phyloP scores from a whole-genome alignment of 2,888 invertebrate species.

The Eupithecia pulchellata region DNA sequence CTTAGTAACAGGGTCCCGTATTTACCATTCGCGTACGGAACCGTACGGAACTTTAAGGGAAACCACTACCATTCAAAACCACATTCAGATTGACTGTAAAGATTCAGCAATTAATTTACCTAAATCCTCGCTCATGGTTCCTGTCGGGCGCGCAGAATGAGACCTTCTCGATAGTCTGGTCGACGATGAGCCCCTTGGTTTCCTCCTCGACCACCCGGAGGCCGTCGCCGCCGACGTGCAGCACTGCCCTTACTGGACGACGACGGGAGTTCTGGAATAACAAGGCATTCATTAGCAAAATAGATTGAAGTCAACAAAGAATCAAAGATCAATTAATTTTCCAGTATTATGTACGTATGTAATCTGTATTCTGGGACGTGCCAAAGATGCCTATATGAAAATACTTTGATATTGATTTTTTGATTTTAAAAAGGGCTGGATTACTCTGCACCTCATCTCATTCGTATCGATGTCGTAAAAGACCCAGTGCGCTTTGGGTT shows the following conservation, averaged over 20 bases:
- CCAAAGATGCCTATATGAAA: too few relatives aligned
- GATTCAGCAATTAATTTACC: constrained; percentile 53
- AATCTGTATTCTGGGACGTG: too few relatives aligned
- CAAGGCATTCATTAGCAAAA: background rate
- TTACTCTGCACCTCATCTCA: too few relatives aligned
- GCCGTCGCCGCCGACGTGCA: constrained; percentile 97
- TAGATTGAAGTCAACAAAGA: too few relatives aligned
- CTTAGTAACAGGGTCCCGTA: too few relatives aligned
- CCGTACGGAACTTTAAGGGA: background rate
- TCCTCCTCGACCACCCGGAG: constrained; percentile 99
- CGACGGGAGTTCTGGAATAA: constrained; percentile 92
- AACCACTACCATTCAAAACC: background rate
- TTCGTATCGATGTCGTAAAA: too few relatives aligned
- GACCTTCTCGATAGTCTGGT: constrained; percentile 99
- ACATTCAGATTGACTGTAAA: background rate
- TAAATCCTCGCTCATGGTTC: constrained; percentile 97
- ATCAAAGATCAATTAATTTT: too few relatives aligned
- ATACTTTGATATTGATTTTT: too few relatives aligned
- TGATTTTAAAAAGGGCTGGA: too few relatives aligned
- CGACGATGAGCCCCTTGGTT: constrained; percentile 98
- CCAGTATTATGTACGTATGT: too few relatives aligned
- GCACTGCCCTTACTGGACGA: constrained; percentile 94
- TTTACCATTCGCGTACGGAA: too few relatives aligned
- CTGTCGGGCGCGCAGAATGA: constrained; percentile 99
- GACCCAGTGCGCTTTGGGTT: too few relatives aligned